phyloP scores from a whole-genome alignment of 1,140 invertebrate genomes.

The Anadara kagoshimensis region DNA sequence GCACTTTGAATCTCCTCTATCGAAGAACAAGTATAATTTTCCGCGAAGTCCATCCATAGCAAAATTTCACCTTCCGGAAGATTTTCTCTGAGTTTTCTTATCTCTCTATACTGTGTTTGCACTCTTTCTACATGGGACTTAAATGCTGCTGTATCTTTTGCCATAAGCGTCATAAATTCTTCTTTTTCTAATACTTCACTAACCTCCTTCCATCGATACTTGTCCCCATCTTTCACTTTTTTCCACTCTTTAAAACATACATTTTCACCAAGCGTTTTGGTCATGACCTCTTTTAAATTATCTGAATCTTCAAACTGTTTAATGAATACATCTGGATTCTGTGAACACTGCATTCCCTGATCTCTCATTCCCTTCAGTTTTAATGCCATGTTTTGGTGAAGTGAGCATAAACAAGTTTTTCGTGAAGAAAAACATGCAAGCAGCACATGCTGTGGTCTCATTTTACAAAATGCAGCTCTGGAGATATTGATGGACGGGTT shows the following conservation, averaged over 20 bases:
- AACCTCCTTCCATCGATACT: constrained; percentile 33
- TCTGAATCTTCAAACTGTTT: background rate
- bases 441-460: background rate
- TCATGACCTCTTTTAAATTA: background rate
- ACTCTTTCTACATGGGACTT: background rate
- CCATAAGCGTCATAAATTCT: constrained; percentile 26
- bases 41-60: background rate
- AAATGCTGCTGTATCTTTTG: background rate
- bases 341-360: background rate
- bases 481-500: constrained; percentile 1
- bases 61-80: background rate
- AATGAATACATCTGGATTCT: constrained; percentile 9
- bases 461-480: background rate
- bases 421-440: constrained; percentile 22
- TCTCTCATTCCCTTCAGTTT: constrained; percentile 11
- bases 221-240: constrained; percentile 15
- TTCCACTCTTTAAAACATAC: constrained; percentile 31
- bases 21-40: constrained; percentile 12
- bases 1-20: constrained; percentile 42
- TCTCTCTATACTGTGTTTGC: background rate
- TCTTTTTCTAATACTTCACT: constrained; percentile 11
- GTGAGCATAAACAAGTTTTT: constrained; percentile 25
- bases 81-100: background rate
- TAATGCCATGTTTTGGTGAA: constrained; percentile 26
- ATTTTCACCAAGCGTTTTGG: background rate